Base-by-base conservation (phyloP, 2,797 vertebrate species). In the Megalops cyprinoides region DNA sequence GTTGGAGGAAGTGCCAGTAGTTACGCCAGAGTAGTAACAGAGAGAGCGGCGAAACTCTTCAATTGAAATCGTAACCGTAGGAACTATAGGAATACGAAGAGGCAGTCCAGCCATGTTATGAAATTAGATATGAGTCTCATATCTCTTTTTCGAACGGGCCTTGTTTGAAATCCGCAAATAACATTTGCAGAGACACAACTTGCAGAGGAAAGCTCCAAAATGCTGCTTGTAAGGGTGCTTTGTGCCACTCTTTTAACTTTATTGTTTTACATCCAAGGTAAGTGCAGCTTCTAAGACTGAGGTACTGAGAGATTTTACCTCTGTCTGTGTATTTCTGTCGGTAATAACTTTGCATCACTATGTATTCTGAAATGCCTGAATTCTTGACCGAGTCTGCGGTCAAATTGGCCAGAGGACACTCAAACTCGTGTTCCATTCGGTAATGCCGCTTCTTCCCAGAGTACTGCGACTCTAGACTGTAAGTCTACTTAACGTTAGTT, bases 231-330 rank as follows among this genome's bases (percentile, higher is more conserved):
- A 79, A 89, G 89, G 86, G 90, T 91, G 90, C 87, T 94, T 80
- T 92, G 88, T 86, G 87, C 89, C 82, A 87, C 90, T 82, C 86
- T 95, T 76, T 4, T 92, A 89, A 92, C 90, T 93, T 91, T 91
- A 58, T 86, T 91, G 79, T 89, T 94, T 83, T 82, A 81, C 86
- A 84, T 71, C 90, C 85, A 90, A 91, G 92, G 94, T 95, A 90
- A 90, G 89, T 65, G 39, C n/a, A 28, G 15, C 37, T 39, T 65
- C 10, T n/a, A n/a, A n/a, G n/a, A n/a, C n/a, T n/a, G n/a, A n/a
- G n/a, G n/a, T n/a, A n/a, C n/a, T 34, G 3, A 56, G 42, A 74
- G 81, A 18, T 48, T 39, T 39, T 80, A 12, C 14, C 3, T 39
- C 1, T 58, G 58, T 77, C n/a, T 10, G 15, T 69, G 58, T 46